These are phyloP conservation scores for Takifugu flavidus DNA, from an alignment of 2,113 vertebrate species.

Conservation along the genomic window DNA sequence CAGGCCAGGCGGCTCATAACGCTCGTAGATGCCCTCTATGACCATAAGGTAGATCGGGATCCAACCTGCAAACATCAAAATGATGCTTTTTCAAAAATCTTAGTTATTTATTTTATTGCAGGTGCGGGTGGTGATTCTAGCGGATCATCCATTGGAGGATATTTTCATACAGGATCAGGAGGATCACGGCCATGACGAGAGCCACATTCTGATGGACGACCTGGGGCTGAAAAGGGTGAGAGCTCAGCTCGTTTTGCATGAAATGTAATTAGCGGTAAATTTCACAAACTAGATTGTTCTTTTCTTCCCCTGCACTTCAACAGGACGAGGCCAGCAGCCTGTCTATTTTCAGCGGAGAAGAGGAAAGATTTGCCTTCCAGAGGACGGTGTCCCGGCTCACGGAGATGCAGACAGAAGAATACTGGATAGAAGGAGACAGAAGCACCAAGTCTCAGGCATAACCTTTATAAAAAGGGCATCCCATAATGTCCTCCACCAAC, in stretches of 20 bases:
- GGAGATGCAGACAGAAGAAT: constrained; percentile 96
- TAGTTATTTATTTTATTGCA: constrained; percentile 36
- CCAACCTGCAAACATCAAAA: not conserved
- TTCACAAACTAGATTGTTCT: too few species aligned
- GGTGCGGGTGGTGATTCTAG: constrained; percentile 90
- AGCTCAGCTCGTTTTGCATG: not conserved
- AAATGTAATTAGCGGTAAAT: too few species aligned
- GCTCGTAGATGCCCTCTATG: constrained; percentile 91
- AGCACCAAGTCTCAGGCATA: constrained; percentile 49
- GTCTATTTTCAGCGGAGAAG: constrained; percentile 94
- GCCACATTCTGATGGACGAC: constrained; percentile 90
- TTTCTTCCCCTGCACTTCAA: not conserved
- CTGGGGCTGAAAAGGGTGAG: constrained; percentile 88
- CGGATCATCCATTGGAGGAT: constrained; percentile 77
- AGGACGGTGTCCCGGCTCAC: constrained; percentile 92
- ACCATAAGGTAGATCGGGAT: constrained; percentile 83
- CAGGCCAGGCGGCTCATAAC: constrained; percentile 93
- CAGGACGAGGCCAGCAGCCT: constrained; percentile 85
- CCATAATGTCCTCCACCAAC: constrained; percentile 1
- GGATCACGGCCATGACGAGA: constrained; percentile 74
- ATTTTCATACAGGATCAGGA: constrained; percentile 79
- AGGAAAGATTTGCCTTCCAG: constrained; percentile 93
- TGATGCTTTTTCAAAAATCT: not conserved
- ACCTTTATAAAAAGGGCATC: constrained; percentile 1
- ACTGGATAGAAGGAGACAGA: constrained; percentile 91